Evolutionary conservation across 2,797 vertebrate genomes (phyloP), one percentile per base, ranked within the genome.

Genomic region (Brotula barbata): DNA sequence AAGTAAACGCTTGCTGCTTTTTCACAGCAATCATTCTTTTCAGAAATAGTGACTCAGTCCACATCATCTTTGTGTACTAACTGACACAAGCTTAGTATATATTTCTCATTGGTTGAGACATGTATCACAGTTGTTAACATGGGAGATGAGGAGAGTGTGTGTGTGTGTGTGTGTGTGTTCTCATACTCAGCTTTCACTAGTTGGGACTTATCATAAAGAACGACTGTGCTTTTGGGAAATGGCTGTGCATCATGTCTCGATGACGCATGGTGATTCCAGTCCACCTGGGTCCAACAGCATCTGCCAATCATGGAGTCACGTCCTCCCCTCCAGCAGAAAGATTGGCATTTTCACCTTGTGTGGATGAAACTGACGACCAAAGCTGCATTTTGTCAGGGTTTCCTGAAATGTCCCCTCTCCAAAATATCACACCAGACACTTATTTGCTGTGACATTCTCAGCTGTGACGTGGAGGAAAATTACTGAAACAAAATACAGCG

Each of bases 201-300:
- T 54, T n/a, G n/a, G 36, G 50, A 59, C 47, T 6, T 23, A 12
- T 49, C 7, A 25, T n/a, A 6, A 3, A 25, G 12, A 12, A 37
- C 31, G 22, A 51, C 17, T 36, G 56, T 22, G 21, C 49, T 66
- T 67, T 58, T 22, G 42, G 58, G 64, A 81, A 67, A 46, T 52
- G 52, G 66, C 58, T 12, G 52, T 25, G 51, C 21, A 31, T 25
- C 28, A 1, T n/a, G 59, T 62, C 59, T 58, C 1, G 7, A 61
- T 68, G 75, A 79, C 69, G 58, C 65, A 49, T 16, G 63, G 74
- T 3, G 2, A 34, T 60, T 64, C 54, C 68, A 44, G 7, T 3
- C 73, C 78, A 82, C 72, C 73, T 81, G 78, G 58, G 83, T 79
- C 78, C 63, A 22, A 36, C 68, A 50, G 62, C 76, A 22, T 33